Evolutionary conservation across 2,888 invertebrate genomes (phyloP), one percentile per base, ranked within the genome.

Genomic region (Teleiodes luculella): DNA sequence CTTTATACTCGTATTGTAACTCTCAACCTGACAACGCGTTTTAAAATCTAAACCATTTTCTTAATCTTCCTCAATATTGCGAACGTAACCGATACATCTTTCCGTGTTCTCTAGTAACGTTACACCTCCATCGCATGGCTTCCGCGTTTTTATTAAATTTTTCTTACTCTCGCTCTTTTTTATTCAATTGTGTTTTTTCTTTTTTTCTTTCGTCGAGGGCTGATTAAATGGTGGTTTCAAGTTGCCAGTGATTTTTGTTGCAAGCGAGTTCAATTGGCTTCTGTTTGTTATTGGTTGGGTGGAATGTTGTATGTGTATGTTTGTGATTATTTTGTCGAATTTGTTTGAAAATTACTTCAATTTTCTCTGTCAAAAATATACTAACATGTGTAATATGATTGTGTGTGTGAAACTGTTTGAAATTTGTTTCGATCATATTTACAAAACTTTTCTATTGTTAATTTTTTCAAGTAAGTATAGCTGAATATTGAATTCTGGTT

Each of bases 11-110:
- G n/a, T n/a, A n/a, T 24, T 24, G 6, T 4, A 24, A 24, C 24
- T 4, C 24, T 24, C 6, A 24, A 3, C 3, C 24, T 24, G 24
- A 24, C 24, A 24, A 24, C 6, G 24, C 24, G 6, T 24, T 24
- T 24, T 6, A 24, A 3, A 4, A 3, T 24, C 24, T 3, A n/a
- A 24, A 24, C 6, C 24, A 24, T 3, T 24, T 24, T 24, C 24
- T 6, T 24, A 3, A 6, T 24, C 5, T 37, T 16, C 16, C 7
- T 39, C 16, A 10, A 24, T 43, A 43, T 43, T 11, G 43, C 43
- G n/a, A 59, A 69, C 67, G 69, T 68, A 72, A 74, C 56, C 57
- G 62, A 60, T 14, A 46, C 47, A 55, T 64, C 31, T 7, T 5
- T 31, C 18, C 11, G 2, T 14, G 10, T 33, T 4, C 24, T 24